Evolutionary conservation across 2,888 invertebrate species (phyloP).

Genomic region (Rhamphomyia laevipes): DNA sequence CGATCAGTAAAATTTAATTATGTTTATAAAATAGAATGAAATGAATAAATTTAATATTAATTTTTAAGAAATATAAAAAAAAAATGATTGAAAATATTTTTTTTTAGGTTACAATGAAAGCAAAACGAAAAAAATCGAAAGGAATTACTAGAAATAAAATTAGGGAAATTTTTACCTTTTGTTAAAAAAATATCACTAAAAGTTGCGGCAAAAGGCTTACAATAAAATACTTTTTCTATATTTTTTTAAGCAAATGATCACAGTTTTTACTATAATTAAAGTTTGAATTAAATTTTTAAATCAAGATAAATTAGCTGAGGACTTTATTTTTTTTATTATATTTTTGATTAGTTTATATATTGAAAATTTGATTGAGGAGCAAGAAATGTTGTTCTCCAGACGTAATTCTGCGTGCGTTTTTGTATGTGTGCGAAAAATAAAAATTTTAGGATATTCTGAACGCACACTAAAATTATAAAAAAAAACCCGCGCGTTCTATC

Average conservation of each 20-base stretch:
- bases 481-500: no score
- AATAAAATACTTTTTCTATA: conserved; percentile 16
- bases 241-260: conserved; percentile 21
- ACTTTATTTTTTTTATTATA: conserved; percentile 11
- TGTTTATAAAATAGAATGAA: no score
- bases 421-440: no score
- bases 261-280: conserved; percentile 14
- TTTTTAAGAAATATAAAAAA: no score
- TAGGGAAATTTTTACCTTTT: conserved; percentile 14
- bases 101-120: conserved; percentile 11
- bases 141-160: conserved; percentile 2
- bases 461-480: no score
- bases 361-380: no score
- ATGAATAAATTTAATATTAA: no score
- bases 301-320: conserved; percentile 6
- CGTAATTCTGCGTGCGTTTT: no score
- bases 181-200: conserved; percentile 19
- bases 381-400: no score
- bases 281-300: no score
- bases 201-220: conserved; percentile 20
- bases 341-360: conserved; percentile 1
- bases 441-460: no score
- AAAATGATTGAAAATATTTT: background rate
- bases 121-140: conserved; percentile 3
- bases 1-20: no score